phyloP scores from a whole-genome alignment of 2,888 invertebrate genomes.

The Pterostichus madidus region DNA sequence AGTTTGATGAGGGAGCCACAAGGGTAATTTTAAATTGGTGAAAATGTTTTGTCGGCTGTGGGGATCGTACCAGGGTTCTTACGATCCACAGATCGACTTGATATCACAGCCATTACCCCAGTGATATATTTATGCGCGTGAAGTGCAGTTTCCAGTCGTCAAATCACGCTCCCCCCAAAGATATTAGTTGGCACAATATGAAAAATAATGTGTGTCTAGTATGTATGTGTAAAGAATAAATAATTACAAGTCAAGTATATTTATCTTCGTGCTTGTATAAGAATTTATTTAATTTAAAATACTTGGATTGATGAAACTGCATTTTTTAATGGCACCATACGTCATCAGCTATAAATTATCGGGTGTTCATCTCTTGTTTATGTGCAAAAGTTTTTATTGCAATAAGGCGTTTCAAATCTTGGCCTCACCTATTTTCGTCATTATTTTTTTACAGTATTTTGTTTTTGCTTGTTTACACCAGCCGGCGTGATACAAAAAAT shows the following conservation, averaged over 20 bases:
- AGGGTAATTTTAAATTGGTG: too few relatives aligned
- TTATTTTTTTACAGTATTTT: conserved; percentile 40
- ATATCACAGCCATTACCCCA: too few relatives aligned
- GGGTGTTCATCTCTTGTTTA: conserved; percentile 57
- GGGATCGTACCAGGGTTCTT: too few relatives aligned
- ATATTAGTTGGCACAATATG: too few relatives aligned
- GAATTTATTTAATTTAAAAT: conserved; percentile 22
- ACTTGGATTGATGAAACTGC: conserved; percentile 27
- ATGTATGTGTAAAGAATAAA: too few relatives aligned
- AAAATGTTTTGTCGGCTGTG: too few relatives aligned
- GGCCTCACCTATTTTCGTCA: conserved; percentile 53
- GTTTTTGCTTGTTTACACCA: conserved; percentile 48
- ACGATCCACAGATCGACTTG: too few relatives aligned
- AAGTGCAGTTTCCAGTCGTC: too few relatives aligned
- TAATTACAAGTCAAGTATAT: not conserved
- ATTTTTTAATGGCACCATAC: conserved; percentile 23
- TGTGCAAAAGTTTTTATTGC: conserved; percentile 57
- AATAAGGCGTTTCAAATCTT: conserved; percentile 51
- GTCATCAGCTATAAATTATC: conserved; percentile 46
- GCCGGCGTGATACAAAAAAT: conserved; percentile 23
- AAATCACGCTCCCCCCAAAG: too few relatives aligned
- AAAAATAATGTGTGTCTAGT: too few relatives aligned
- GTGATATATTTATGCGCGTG: too few relatives aligned
- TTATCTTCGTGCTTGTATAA: not conserved
- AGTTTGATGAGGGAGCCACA: too few relatives aligned